Evolutionary conservation across 2,113 vertebrate species (phyloP).

Genomic region (Perognathus longimembris): DNA sequence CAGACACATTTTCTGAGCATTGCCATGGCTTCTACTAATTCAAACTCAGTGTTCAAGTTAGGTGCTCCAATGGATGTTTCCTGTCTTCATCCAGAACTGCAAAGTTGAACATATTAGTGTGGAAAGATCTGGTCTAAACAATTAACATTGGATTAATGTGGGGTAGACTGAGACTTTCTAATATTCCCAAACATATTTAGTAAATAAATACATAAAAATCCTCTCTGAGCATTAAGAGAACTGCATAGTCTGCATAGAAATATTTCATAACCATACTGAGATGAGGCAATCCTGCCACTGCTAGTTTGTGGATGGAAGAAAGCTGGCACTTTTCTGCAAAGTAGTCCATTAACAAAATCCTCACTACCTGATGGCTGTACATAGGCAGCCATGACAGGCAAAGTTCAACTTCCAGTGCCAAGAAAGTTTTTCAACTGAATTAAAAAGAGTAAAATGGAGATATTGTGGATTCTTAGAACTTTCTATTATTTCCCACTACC

Average conservation of each 20-base stretch:
- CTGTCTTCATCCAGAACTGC: neutral
- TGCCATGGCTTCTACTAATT: neutral
- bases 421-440: neutral
- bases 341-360: neutral
- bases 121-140: neutral
- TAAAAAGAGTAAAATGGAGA: neutral
- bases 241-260: neutral
- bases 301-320: neutral
- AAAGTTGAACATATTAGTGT: neutral
- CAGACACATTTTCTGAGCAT: neutral
- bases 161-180: neutral
- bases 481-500: neutral
- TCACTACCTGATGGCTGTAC: neutral
- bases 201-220: neutral
- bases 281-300: neutral
- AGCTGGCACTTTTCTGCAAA: neutral
- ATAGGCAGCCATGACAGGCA: neutral
- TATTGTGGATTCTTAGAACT: neutral
- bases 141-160: neutral
- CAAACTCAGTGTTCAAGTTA: neutral
- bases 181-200: neutral
- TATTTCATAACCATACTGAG: neutral
- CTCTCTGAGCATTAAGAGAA: neutral
- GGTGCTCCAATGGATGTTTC: neutral
- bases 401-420: neutral